These are phyloP conservation scores for Myopa testacea DNA, from an alignment of 2,888 invertebrate genomes.

Conservation along the genomic window DNA sequence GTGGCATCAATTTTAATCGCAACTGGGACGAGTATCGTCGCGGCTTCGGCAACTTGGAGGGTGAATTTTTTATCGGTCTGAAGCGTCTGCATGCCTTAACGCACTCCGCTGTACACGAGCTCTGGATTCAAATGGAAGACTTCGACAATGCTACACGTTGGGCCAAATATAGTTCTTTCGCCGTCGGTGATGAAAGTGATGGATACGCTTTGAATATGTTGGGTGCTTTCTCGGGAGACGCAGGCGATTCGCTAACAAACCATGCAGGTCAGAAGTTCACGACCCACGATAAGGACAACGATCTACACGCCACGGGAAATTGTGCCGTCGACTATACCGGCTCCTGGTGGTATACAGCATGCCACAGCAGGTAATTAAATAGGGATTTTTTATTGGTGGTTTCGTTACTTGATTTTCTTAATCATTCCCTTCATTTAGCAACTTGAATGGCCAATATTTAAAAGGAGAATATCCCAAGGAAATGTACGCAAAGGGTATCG, in stretches of 20 bases:
- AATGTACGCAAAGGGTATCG: neutral
- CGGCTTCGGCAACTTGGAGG: slow-evolving; percentile 77
- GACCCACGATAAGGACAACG: slow-evolving; percentile 75
- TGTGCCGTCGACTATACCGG: slow-evolving; percentile 76
- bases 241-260: slow-evolving; percentile 76
- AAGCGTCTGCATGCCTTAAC: slow-evolving; percentile 72
- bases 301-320: slow-evolving; percentile 72
- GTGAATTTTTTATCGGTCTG: slow-evolving; percentile 78
- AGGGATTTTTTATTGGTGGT: neutral
- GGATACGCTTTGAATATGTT: slow-evolving; percentile 75
- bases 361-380: slow-evolving; percentile 71
- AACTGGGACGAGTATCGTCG: slow-evolving; percentile 75
- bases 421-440: neutral
- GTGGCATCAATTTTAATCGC: slow-evolving; percentile 74
- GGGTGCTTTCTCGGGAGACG: slow-evolving; percentile 73
- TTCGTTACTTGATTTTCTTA: neutral
- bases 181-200: slow-evolving; percentile 74
- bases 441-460: slow-evolving; percentile 2
- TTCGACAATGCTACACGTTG: slow-evolving; percentile 65
- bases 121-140: slow-evolving; percentile 74
- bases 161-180: slow-evolving; percentile 48
- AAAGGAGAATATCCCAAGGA: neutral
- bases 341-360: slow-evolving; percentile 80
- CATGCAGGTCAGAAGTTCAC: slow-evolving; percentile 78
- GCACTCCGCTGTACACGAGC: slow-evolving; percentile 68